Evolutionary conservation across 2,113 vertebrate genomes (phyloP).

Genomic region (Syrmaticus mikado): DNA sequence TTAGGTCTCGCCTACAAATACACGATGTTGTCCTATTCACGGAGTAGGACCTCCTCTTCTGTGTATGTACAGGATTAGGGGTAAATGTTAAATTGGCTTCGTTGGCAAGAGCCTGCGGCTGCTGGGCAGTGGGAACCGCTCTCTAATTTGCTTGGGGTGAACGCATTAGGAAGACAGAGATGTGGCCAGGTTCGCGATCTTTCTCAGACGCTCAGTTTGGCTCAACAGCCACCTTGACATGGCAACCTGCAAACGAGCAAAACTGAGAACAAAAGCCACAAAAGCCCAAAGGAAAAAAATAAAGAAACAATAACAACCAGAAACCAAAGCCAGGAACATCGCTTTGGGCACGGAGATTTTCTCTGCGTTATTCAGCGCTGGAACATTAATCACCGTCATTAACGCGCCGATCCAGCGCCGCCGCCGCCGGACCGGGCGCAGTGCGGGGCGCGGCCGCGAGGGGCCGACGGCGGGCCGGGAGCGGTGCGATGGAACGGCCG

Average conservation of each 20-base stretch:
- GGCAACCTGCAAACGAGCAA: fast-evolving
- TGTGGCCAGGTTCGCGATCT: neutral
- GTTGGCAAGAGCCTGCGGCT: fast-evolving
- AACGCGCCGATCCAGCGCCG: neutral
- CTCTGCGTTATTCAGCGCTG: slow-evolving; percentile 32
- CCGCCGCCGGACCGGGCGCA: slow-evolving; percentile 43
- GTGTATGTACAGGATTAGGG: neutral
- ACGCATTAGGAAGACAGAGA: neutral
- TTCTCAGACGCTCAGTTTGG: neutral
- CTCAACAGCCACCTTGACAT: neutral
- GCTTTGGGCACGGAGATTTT: neutral
- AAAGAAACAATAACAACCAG: neutral
- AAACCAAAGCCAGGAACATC: neutral
- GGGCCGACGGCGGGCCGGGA: slow-evolving; percentile 75
- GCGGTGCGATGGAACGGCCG: slow-evolving; percentile 59
- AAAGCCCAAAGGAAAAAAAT: neutral
- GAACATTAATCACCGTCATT: slow-evolving; percentile 57
- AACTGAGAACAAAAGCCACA: neutral
- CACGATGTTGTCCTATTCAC: fast-evolving
- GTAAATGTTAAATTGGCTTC: neutral
- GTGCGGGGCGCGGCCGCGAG: slow-evolving; percentile 75
- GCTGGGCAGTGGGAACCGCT: neutral
- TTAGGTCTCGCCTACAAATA: neutral
- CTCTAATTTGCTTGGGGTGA: neutral
- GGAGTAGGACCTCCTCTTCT: neutral